Evolutionary conservation across 2,797 vertebrate species (phyloP), one percentile per base, ranked within the genome.

Genomic region (Eutrigla gurnardus): DNA sequence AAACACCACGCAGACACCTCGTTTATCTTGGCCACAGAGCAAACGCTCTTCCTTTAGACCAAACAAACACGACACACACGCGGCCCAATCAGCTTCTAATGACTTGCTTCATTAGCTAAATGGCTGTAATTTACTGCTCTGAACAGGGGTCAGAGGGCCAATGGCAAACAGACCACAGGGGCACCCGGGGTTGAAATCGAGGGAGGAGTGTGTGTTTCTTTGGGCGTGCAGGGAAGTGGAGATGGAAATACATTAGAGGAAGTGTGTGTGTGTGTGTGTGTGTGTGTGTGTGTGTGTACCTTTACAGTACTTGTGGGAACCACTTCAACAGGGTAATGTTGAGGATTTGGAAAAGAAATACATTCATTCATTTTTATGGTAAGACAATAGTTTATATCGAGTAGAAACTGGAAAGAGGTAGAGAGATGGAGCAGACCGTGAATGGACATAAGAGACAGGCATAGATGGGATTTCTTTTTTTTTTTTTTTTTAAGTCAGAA

Each of bases 51-150:
- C 70, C 69, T 64, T 32, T 49, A 73, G 80, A 88, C 71, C 75
- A 89, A 90, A 92, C 84, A 92, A 88, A 90, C 73, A 91, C 72
- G 86, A 73, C 73, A 82, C 77, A 77, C 75, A 60, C 57, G 25
- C 0, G 39, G 61, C 60, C 80, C 73, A 89, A 92, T 92, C 91
- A 89, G 73, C 76, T 81, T 70, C 84, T 87, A 92, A 93, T 88
- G 82, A 92, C 78, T 82, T 46, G 80, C 80, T 89, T 93, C 90
- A 94, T 94, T 92, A 91, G 87, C 87, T 91, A 93, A 94, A 94
- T 86, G 81, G 70, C 84, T 82, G 75, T 83, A 83, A 93, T 94
- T 92, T 92, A 92, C 82, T 79, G 80, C 77, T 76, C 80, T 69
- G 76, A 81, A 47, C 75, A 78, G 76, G 73, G 93, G 94, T 94